These are phyloP conservation scores for Pachliopta kotzebuea DNA, from an alignment of 2,888 invertebrate species.

Conservation along the genomic window DNA sequence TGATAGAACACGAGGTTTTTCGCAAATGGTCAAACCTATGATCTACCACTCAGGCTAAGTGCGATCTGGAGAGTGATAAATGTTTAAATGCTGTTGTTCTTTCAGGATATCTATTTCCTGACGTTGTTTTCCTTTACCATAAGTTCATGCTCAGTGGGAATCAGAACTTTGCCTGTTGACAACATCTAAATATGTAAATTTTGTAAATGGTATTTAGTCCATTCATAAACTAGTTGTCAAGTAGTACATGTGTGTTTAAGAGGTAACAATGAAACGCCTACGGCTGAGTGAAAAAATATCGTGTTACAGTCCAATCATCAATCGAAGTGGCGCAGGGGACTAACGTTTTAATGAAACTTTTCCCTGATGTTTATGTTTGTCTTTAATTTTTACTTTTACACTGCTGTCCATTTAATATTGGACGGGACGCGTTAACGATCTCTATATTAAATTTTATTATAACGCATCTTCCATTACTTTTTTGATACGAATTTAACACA, in stretches of 20 bases:
- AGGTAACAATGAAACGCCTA: conserved; percentile 60
- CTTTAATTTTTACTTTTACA: conserved; percentile 77
- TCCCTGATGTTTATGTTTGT: conserved; percentile 72
- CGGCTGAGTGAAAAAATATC: conserved; percentile 63
- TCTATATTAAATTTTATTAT: conserved; percentile 78
- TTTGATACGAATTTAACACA: conserved; percentile 62
- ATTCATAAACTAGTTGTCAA: conserved; percentile 56
- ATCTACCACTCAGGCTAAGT: too few relatives aligned
- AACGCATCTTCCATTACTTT: conserved; percentile 61
- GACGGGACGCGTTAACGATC: conserved; percentile 74
- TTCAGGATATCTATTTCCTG: too few relatives aligned
- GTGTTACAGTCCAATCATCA: conserved; percentile 71
- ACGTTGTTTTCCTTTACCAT: too few relatives aligned
- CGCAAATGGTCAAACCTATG: too few relatives aligned
- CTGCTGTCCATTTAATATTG: conserved; percentile 75
- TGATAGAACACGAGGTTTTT: too few relatives aligned
- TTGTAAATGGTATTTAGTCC: conserved; percentile 35
- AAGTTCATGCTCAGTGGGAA: too few relatives aligned
- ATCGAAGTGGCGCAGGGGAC: conserved; percentile 47
- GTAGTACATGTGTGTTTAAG: conserved; percentile 45
- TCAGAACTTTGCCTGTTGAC: too few relatives aligned
- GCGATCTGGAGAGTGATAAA: too few relatives aligned
- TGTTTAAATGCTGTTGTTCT: too few relatives aligned
- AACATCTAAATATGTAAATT: too few relatives aligned
- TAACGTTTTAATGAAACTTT: conserved; percentile 65